These are phyloP conservation scores for Taenaris catops DNA, from an alignment of 2,888 invertebrate species.

Conservation along the genomic window DNA sequence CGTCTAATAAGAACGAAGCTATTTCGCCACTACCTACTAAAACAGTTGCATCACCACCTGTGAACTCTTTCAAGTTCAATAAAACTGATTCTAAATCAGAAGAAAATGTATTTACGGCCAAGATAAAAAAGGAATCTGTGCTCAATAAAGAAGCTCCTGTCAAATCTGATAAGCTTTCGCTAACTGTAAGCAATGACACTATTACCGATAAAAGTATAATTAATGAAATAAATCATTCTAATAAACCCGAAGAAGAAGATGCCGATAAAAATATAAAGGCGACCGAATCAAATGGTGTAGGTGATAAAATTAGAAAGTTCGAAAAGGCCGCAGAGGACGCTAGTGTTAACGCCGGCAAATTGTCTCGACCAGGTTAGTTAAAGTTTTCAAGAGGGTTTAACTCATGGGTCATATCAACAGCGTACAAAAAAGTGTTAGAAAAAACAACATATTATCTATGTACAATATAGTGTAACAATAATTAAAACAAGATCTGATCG, in stretches of 20 bases:
- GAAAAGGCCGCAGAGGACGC: slow-evolving; percentile 69
- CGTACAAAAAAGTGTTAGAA: too few relatives aligned
- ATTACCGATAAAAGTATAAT: slow-evolving; percentile 19
- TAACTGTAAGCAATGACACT: slow-evolving; percentile 25
- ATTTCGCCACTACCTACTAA: slow-evolving; percentile 18
- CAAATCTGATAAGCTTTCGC: slow-evolving; percentile 36
- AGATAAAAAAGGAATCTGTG: slow-evolving; percentile 35
- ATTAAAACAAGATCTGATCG: too few relatives aligned
- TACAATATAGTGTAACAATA: too few relatives aligned
- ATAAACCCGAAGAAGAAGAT: slow-evolving; percentile 17
- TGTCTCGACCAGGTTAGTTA: slow-evolving; percentile 60
- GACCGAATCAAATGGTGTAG: slow-evolving; percentile 66
- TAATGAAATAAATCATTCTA: slow-evolving; percentile 13
- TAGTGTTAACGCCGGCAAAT: slow-evolving; percentile 37
- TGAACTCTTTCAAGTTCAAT: slow-evolving; percentile 28
- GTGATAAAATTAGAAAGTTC: slow-evolving; percentile 70
- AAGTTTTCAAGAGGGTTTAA: too few relatives aligned
- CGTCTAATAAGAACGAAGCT: slow-evolving; percentile 25
- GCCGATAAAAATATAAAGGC: slow-evolving; percentile 21
- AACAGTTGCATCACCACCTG: slow-evolving; percentile 20
- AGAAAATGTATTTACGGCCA: slow-evolving; percentile 25
- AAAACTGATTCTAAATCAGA: slow-evolving; percentile 28
- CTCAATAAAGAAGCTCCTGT: slow-evolving; percentile 35
- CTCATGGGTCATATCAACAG: too few relatives aligned
- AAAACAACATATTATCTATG: too few relatives aligned